phyloP scores from a whole-genome alignment of 2,113 vertebrate species.

The Crotalus helleri region DNA sequence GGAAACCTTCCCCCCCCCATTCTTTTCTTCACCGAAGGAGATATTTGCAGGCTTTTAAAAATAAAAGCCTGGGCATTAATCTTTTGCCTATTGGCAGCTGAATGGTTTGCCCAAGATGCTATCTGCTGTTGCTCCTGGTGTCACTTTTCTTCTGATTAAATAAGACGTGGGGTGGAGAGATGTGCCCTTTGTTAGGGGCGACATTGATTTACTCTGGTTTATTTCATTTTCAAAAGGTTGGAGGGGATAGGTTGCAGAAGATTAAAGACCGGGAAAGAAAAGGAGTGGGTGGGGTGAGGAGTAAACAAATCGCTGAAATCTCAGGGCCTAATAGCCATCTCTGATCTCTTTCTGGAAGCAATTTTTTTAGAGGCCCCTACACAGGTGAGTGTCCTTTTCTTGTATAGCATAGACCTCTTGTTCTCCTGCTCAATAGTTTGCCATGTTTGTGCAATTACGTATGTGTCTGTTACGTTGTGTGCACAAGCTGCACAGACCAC shows the following conservation, averaged over 20 bases:
- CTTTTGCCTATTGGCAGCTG: constrained; percentile 59
- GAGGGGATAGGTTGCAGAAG: constrained; percentile 37
- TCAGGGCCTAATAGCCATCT: neutral
- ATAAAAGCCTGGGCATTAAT: constrained; percentile 54
- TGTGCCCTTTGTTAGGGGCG: neutral
- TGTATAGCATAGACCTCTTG: neutral
- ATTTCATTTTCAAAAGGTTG: constrained; percentile 24
- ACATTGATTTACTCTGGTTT: constrained; percentile 27
- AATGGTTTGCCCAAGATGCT: constrained; percentile 44
- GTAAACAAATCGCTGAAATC: neutral
- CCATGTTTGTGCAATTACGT: neutral
- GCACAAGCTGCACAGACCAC: neutral
- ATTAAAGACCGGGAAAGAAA: constrained; percentile 41
- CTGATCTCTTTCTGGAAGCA: constrained; percentile 3
- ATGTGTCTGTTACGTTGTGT: neutral
- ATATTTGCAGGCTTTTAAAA: constrained; percentile 50
- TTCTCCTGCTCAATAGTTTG: neutral
- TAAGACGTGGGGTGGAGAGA: constrained; percentile 5
- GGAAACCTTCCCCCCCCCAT: constrained; percentile 24
- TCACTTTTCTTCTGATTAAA: constrained; percentile 25
- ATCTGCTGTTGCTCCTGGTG: constrained; percentile 18
- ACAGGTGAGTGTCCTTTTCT: neutral
- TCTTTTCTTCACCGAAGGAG: constrained; percentile 29
- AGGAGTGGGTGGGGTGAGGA: neutral
- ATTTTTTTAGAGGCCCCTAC: neutral